Evolutionary conservation across 2,888 invertebrate genomes (phyloP).

Genomic region (Ptychoptera albimana): DNA sequence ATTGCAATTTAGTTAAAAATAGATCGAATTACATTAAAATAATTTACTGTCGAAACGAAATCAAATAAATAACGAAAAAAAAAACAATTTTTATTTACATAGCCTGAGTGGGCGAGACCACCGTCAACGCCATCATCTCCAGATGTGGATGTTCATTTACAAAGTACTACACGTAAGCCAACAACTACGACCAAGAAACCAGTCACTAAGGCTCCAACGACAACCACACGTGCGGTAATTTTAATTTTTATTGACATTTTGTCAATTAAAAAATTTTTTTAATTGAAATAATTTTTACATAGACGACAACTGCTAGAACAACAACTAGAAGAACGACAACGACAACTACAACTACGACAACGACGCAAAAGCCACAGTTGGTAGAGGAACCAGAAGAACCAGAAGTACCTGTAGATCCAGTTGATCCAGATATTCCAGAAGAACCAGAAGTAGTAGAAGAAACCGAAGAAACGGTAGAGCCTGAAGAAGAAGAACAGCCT

Average conservation of each 20-base stretch:
- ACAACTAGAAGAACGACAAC: conserved; percentile 15
- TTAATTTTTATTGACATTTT: neutral
- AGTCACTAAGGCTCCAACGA: conserved; percentile 11
- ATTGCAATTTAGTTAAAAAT: neutral
- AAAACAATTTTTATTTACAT: conserved; percentile 13
- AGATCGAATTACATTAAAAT: neutral
- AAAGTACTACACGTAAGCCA: conserved; percentile 19
- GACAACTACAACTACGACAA: conserved; percentile 17
- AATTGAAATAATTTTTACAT: neutral
- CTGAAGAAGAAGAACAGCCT: conserved; percentile 28
- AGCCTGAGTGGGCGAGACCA: conserved; percentile 73
- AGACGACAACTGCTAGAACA: conserved; percentile 16
- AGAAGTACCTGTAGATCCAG: neutral
- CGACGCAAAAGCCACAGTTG: conserved; percentile 16
- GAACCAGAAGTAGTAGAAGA: conserved; percentile 10
- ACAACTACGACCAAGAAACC: conserved; percentile 15
- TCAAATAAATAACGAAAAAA: neutral
- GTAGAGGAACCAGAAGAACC: conserved; percentile 10
- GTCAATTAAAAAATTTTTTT: neutral
- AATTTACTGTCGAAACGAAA: neutral
- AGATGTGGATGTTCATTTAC: conserved; percentile 32
- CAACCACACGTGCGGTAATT: conserved; percentile 7
- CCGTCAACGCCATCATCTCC: conserved; percentile 46
- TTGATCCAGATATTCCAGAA: conserved; percentile 4
- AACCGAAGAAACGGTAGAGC: conserved; percentile 14